These are phyloP conservation scores for Melanophora roralis DNA, from an alignment of 2,888 invertebrate species.

Conservation along the genomic window DNA sequence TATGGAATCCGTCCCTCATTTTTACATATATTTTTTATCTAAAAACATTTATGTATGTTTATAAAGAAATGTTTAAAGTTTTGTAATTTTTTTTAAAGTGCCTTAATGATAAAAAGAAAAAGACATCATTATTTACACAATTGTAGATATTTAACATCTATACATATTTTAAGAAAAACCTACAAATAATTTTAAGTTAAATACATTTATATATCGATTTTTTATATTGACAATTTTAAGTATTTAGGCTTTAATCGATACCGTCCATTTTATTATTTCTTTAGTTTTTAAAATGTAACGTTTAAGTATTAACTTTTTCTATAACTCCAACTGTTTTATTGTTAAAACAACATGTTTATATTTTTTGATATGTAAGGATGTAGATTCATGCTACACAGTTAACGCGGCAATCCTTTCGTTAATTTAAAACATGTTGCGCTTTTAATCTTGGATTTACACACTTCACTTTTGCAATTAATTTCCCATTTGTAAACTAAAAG, in stretches of 20 bases:
- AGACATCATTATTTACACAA: not conserved
- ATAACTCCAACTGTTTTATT: too few relatives aligned
- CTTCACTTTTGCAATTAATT: too few relatives aligned
- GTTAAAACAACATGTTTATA: too few relatives aligned
- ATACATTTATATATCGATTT: conserved; percentile 22
- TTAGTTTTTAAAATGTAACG: too few relatives aligned
- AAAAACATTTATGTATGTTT: conserved; percentile 24
- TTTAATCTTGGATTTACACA: too few relatives aligned
- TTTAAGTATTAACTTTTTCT: too few relatives aligned
- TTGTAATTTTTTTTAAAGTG: conserved; percentile 19
- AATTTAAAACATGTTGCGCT: too few relatives aligned
- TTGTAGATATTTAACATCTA: conserved; percentile 2
- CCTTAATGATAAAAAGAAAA: conserved; percentile 28
- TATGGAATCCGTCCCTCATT: conserved; percentile 42
- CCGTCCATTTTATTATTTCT: conserved; percentile 63
- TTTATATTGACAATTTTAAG: too few relatives aligned
- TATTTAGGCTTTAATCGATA: conserved; percentile 34
- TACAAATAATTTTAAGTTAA: conserved; percentile 42
- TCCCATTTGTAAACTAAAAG: too few relatives aligned
- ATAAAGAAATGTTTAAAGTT: not conserved
- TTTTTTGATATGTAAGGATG: too few relatives aligned
- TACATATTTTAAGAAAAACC: conserved; percentile 15
- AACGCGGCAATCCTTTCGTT: too few relatives aligned
- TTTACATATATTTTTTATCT: not conserved
- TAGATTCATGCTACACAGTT: too few relatives aligned